Evolutionary conservation across 2,888 invertebrate genomes (phyloP).

Genomic region (Microplitis deprimator): DNA sequence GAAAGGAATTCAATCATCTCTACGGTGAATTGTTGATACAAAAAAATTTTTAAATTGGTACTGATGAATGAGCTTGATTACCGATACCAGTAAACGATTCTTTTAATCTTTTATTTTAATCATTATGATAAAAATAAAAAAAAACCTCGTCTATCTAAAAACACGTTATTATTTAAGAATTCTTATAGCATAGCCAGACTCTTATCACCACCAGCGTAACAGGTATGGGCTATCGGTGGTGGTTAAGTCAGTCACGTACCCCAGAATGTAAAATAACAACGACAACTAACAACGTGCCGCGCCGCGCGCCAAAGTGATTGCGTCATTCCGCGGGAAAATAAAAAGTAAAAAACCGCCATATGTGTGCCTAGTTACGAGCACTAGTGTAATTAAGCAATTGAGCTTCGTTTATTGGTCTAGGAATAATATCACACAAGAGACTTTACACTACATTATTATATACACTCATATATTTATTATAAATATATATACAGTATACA

Average conservation of each 20-base stretch:
- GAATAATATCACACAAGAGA: background rate
- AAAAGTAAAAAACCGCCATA: background rate
- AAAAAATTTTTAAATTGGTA: no score
- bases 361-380: constrained; percentile 23
- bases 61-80: background rate
- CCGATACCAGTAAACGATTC: background rate
- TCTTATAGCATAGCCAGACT: background rate
- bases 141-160: background rate
- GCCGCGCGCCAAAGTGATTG: constrained; percentile 22
- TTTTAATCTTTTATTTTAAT: background rate
- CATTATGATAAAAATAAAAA: background rate
- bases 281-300: background rate
- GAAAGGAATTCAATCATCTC: no score
- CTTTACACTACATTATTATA: constrained; percentile 6
- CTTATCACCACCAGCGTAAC: constrained; percentile 20
- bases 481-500: background rate
- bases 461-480: background rate
- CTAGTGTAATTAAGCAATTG: constrained; percentile 41
- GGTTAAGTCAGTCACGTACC: background rate
- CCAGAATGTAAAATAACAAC: constrained; percentile 28
- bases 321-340: constrained; percentile 28
- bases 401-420: constrained; percentile 32
- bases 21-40: no score
- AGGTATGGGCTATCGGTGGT: constrained; percentile 3
- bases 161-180: constrained; percentile 5